Base-by-base conservation (phyloP, 2,113 vertebrate species). In the Paracanthobrama guichenoti region DNA sequence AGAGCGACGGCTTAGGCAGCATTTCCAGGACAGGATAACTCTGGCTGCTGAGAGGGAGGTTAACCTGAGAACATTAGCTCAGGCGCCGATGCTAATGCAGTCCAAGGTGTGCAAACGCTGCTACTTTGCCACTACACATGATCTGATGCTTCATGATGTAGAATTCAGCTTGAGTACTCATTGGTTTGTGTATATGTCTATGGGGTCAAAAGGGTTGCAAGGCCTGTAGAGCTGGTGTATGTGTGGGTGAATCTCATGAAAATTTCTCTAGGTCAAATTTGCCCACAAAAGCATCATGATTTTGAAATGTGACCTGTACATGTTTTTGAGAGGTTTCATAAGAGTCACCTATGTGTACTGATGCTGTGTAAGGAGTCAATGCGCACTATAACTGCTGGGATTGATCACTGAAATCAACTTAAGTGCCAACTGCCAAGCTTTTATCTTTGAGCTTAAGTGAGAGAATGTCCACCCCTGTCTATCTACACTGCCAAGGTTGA, bases 11-110 rank as follows among this genome's bases (percentile, higher is more conserved):
- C 79, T 88, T 88, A 85, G 75, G 64, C 59, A 81, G 82, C 73
- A 66, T 88, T 88, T 82, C 59, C 85, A 88, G 86, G 82, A 81
- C 82, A 73, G 62, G 79, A 81, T 85, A 78, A 85, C 76, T 79
- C 72, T 62, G 57, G 59, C 67, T 75, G 42, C 73, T 62, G 78
- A 60, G 42, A 88, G 79, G 13, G 55, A 81, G 81, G 67, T 83
- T 84, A 88, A 81, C 87, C 28, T 9, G 31, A 82, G 81, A 82
- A 50, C 59, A 26, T 72, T 18, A 20, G 84, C 77, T 88, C 73
- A 79, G 74, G 20, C 46, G n/a, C 69, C 73, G 14, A 57, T n/a
- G 76, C 53, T 46, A 57, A 53, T n/a, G 50, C 53, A 55, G 64
- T 55, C 75, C 59, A 28, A 71, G 62, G 60, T 79, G 73, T 31